Percentiles rank a stretch among this genome's conserved stretches.
These are phyloP conservation scores for Callipepla squamata DNA, from an alignment of 2,113 vertebrate species.

Conservation along the genomic window DNA sequence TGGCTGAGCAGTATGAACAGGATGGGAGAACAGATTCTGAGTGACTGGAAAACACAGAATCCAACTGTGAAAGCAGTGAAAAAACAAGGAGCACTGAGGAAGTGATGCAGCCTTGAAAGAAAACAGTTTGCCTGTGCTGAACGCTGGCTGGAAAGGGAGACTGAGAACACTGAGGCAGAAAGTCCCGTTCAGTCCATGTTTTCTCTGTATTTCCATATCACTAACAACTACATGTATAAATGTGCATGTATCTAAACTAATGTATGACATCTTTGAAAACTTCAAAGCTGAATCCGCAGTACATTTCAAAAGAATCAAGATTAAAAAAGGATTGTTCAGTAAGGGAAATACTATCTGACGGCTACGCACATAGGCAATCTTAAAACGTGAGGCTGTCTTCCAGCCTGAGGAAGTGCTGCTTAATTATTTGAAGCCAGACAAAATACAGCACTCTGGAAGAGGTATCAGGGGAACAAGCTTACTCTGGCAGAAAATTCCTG, in stretches of 20 bases:
- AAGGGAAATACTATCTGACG: not conserved
- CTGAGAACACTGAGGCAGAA: not conserved
- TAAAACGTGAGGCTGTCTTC: not conserved
- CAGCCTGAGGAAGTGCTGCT: not conserved
- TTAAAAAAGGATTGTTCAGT: not conserved
- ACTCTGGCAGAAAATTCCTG: not conserved
- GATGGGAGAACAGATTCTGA: not conserved
- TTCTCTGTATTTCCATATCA: not conserved
- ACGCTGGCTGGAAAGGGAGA: not conserved
- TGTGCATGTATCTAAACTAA: not conserved
- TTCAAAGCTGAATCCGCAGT: not conserved
- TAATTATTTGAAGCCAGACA: not conserved
- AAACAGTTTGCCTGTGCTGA: not conserved
- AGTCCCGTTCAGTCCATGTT: not conserved
- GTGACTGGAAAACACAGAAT: not conserved
- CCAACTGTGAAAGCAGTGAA: slow-evolving; percentile 27
- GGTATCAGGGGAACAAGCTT: not conserved
- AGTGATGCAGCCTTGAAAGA: not conserved
- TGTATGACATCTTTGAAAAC: not conserved
- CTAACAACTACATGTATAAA: not conserved
- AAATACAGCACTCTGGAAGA: not conserved
- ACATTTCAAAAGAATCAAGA: not conserved
- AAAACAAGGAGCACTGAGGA: slow-evolving; percentile 21
- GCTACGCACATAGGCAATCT: not conserved
- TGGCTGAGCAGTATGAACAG: not conserved